A percentile compares a stretch with the other conserved stretches of the same genome.
These are phyloP conservation scores for Gnatocerus cornutus DNA, from an alignment of 2,888 invertebrate species.

Conservation along the genomic window DNA sequence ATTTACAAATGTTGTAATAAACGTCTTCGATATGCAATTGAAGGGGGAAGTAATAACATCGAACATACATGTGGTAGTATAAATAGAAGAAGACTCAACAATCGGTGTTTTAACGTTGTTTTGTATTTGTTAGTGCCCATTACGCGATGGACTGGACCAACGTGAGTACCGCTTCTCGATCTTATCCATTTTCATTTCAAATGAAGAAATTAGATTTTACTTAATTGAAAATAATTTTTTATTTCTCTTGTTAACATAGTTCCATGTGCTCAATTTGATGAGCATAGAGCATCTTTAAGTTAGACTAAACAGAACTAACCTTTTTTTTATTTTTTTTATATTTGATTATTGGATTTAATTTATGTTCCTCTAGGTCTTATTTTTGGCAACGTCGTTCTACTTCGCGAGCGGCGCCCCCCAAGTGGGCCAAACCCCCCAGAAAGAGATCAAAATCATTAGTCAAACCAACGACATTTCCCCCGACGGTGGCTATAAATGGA, in stretches of 20 bases:
- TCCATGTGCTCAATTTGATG: too few species aligned
- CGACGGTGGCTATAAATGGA: conserved; percentile 83
- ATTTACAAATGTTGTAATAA: conserved; percentile 67
- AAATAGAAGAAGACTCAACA: conserved; percentile 56
- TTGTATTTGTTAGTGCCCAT: conserved; percentile 36
- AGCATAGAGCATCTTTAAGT: too few species aligned
- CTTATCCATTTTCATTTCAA: neutral
- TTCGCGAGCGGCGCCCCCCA: conserved; percentile 74
- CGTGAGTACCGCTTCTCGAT: conserved; percentile 53
- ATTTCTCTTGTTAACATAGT: too few species aligned
- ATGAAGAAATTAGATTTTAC: too few species aligned
- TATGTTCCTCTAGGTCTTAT: conserved; percentile 41
- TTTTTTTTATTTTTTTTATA: too few species aligned
- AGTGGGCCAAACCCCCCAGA: conserved; percentile 72
- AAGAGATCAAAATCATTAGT: conserved; percentile 77
- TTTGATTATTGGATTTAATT: too few species aligned
- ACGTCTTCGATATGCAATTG: conserved; percentile 62
- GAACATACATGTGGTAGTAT: conserved; percentile 53
- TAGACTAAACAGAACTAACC: too few species aligned
- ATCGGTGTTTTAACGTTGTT: conserved; percentile 52
- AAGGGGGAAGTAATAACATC: conserved; percentile 63
- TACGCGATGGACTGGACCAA: conserved; percentile 56
- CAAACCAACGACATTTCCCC: conserved; percentile 82
- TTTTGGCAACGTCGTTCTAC: conserved; percentile 48
- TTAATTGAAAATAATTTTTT: too few species aligned